These are phyloP conservation scores for Schizopygopsis malacanthus DNA, from an alignment of 2,797 vertebrate genomes.

Conservation along the genomic window DNA sequence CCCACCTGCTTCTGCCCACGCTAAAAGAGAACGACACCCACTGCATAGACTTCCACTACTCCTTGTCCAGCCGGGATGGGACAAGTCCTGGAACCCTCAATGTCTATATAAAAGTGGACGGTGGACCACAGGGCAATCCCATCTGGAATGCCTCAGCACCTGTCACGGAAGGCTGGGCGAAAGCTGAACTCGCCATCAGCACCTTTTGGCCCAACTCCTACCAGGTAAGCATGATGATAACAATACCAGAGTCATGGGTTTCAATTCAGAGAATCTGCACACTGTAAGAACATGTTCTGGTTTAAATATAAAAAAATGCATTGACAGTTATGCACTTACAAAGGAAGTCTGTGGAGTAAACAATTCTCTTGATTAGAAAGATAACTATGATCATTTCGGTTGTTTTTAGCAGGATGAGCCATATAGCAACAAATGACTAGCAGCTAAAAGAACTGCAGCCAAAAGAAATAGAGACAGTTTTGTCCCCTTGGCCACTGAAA, in stretches of 20 bases:
- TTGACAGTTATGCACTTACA: neutral
- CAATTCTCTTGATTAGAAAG: neutral
- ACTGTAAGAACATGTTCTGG: neutral
- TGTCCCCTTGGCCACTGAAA: slow-evolving; percentile 44
- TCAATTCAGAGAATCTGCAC: neutral
- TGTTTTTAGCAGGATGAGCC: neutral
- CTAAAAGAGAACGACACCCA: slow-evolving; percentile 97
- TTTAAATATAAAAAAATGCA: neutral
- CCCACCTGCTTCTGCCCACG: slow-evolving; percentile 91
- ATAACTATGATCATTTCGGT: neutral
- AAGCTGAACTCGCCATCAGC: slow-evolving; percentile 94
- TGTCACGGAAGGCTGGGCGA: slow-evolving; percentile 94
- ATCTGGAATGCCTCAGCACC: slow-evolving; percentile 92
- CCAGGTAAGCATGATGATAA: slow-evolving; percentile 78
- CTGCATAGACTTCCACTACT: slow-evolving; percentile 97
- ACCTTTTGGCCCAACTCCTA: slow-evolving; percentile 99
- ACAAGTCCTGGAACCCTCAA: slow-evolving; percentile 91
- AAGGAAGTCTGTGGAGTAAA: neutral
- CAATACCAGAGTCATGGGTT: neutral
- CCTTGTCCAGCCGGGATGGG: slow-evolving; percentile 89
- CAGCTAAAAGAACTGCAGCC: slow-evolving; percentile 8
- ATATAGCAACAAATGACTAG: neutral
- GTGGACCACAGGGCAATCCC: slow-evolving; percentile 93
- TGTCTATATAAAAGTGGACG: slow-evolving; percentile 94
- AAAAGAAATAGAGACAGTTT: slow-evolving; percentile 24